Percentiles rank a stretch among this genome's conserved stretches.
Evolutionary conservation across 2,888 invertebrate genomes (phyloP).

Genomic region (Agrotis puta): DNA sequence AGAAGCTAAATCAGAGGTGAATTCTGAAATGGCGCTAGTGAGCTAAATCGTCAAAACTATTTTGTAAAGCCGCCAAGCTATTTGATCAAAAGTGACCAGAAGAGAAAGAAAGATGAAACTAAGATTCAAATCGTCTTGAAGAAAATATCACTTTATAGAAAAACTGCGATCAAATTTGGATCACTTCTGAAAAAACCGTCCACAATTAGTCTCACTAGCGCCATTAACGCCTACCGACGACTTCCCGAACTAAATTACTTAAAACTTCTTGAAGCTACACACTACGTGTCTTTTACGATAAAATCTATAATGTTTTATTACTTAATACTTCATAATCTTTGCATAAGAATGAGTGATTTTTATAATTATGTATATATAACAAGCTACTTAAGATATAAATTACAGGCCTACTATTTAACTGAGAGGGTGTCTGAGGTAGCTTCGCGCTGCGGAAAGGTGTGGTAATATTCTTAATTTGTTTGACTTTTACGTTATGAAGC

Average conservation of each 20-base stretch:
- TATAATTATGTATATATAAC: constrained; percentile 28
- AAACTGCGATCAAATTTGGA: background rate
- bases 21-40: constrained; percentile 29
- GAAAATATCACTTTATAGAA: background rate
- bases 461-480: background rate
- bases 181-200: background rate
- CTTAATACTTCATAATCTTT: constrained; percentile 56
- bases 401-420: background rate
- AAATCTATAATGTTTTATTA: constrained; percentile 39
- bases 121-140: background rate
- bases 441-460: background rate
- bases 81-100: background rate
- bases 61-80: background rate
- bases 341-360: constrained; percentile 40
- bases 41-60: background rate
- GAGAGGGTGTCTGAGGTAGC: background rate
- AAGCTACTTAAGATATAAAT: constrained; percentile 17
- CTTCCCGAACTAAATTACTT: constrained; percentile 24
- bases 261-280: constrained; percentile 35
- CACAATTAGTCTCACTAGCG: constrained; percentile 43
- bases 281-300: constrained; percentile 47
- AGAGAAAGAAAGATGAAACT: background rate
- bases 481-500: background rate
- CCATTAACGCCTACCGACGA: constrained; percentile 17
- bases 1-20: no score